phyloP scores from a whole-genome alignment of 2,113 vertebrate species.

The Halcyon senegalensis region DNA sequence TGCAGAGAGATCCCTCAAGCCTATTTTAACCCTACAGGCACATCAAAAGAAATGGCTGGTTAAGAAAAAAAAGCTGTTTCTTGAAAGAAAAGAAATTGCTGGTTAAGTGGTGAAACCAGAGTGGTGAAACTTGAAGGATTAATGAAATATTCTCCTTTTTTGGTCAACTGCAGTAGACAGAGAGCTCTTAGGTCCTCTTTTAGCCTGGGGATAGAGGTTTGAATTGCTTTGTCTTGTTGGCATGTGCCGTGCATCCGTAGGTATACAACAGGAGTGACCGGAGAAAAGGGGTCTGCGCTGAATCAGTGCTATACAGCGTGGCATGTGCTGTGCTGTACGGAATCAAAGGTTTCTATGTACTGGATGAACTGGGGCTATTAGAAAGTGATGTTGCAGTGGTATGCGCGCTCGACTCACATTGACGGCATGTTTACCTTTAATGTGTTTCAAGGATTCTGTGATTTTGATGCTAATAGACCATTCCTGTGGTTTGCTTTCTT shows the following conservation, averaged over 20 bases:
- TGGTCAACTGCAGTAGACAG: neutral
- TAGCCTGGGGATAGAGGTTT: neutral
- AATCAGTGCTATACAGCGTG: neutral
- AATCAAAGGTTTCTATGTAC: neutral
- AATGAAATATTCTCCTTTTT: neutral
- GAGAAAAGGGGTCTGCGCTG: neutral
- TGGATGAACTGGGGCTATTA: neutral
- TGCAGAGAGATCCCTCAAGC: neutral
- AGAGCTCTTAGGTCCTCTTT: neutral
- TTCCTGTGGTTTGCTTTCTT: slow-evolving; percentile 34
- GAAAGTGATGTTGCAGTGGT: neutral
- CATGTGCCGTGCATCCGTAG: neutral
- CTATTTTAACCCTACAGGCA: neutral
- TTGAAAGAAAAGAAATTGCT: neutral
- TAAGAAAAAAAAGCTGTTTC: no score
- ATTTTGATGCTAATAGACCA: neutral
- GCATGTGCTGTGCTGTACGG: neutral
- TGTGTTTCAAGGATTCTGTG: neutral
- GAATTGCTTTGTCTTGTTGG: neutral
- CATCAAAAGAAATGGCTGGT: no score
- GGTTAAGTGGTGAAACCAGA: neutral
- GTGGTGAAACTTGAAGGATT: neutral
- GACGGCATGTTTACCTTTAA: neutral
- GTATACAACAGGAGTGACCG: neutral
- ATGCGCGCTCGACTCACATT: neutral